Conservation (phyloP, 1,140 invertebrate genomes). For the Drosophila ananassae region DNA sequence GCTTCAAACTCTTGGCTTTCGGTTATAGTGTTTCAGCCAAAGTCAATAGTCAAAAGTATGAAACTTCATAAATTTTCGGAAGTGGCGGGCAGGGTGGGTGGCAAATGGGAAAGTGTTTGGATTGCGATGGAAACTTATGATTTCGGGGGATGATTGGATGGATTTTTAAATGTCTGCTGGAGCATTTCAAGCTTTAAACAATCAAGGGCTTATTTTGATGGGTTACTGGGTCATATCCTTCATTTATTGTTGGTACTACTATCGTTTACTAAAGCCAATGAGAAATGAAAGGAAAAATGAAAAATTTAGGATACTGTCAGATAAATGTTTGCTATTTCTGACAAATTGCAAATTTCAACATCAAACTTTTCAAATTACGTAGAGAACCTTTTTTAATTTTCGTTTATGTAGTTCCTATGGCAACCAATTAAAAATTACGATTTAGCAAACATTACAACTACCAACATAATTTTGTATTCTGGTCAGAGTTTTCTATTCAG, state of each 20-base stretch:
- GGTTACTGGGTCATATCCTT: neutral
- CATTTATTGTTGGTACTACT: neutral
- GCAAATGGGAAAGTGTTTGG: constrained; percentile 25
- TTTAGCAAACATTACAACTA: constrained; percentile 18
- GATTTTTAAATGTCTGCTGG: neutral
- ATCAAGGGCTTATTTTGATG: constrained; percentile 2
- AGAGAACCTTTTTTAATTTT: neutral
- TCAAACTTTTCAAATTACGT: neutral
- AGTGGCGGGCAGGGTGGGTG: neutral
- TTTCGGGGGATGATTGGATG: constrained; percentile 31
- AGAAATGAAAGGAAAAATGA: no score
- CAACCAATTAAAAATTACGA: neutral
- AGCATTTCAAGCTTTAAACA: constrained; percentile 4
- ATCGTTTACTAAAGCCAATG: no score
- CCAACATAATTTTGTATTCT: constrained; percentile 12
- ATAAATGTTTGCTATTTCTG: no score
- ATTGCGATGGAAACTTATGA: constrained; percentile 32
- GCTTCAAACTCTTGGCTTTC: constrained; percentile 21
- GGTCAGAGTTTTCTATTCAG: constrained; percentile 18
- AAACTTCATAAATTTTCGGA: constrained; percentile 46
- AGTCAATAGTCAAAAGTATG: constrained; percentile 50
- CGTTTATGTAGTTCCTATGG: neutral
- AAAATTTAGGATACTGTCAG: no score
- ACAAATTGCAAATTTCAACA: neutral
- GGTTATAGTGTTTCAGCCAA: constrained; percentile 41